Conservation (phyloP, 2,113 vertebrate species). For the Gymnarchus niloticus region DNA sequence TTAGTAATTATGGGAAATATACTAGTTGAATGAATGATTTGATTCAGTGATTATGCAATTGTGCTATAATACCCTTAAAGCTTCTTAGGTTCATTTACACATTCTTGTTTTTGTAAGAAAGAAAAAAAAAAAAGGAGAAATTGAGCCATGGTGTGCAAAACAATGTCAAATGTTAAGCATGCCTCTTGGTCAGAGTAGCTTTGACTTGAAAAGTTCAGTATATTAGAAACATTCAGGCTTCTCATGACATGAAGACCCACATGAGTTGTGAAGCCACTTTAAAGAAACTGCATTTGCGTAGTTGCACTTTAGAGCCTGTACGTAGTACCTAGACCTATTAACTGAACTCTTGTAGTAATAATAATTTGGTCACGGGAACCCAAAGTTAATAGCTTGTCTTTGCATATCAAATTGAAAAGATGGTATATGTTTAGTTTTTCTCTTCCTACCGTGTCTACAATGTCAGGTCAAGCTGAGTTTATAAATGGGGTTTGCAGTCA, state of each 20-base stretch:
- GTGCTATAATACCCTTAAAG: not conserved
- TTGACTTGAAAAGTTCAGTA: not conserved
- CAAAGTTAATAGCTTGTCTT: not conserved
- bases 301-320: too few species aligned
- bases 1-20: not conserved
- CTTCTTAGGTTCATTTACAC: not conserved
- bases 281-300: too few species aligned
- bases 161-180: not conserved
- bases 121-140: not conserved
- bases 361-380: not conserved
- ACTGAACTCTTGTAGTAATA: too few species aligned
- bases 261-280: too few species aligned
- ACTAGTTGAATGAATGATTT: not conserved
- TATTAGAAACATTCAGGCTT: not conserved
- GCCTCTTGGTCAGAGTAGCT: not conserved
- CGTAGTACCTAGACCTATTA: too few species aligned
- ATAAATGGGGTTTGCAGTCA: not conserved
- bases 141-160: not conserved
- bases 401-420: not conserved
- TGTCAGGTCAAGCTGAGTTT: not conserved
- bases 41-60: not conserved
- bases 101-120: not conserved
- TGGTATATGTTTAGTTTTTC: not conserved
- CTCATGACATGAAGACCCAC: not conserved
- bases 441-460: too few species aligned